Evolutionary conservation across 2,797 vertebrate species (phyloP).

Genomic region (Anas georgica): DNA sequence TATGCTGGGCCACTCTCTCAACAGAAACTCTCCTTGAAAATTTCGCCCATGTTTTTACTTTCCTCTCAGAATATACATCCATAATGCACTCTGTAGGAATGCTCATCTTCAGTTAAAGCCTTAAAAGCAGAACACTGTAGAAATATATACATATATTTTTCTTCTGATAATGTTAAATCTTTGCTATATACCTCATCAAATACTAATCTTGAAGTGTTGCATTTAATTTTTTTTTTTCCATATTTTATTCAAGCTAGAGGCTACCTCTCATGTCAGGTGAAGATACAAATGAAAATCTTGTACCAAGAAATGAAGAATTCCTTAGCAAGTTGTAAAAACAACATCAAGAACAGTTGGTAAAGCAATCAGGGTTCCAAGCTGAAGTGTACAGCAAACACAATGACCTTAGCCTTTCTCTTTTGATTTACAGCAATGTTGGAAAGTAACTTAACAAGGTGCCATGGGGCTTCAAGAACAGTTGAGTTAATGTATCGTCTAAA

Average conservation of each 20-base stretch:
- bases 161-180: not conserved
- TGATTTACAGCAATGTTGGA: slow-evolving; percentile 75
- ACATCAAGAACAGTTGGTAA: slow-evolving; percentile 80
- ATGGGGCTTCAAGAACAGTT: slow-evolving; percentile 56
- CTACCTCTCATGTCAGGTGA: slow-evolving; percentile 16
- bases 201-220: not conserved
- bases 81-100: not conserved
- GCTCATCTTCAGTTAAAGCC: not conserved
- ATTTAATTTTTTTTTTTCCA: not conserved
- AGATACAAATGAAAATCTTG: not conserved
- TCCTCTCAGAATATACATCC: not conserved
- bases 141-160: not conserved
- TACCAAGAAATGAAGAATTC: slow-evolving; percentile 34
- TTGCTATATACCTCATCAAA: not conserved
- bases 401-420: slow-evolving; percentile 63
- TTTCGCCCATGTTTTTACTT: slow-evolving; percentile 7
- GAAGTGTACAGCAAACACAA: slow-evolving; percentile 61
- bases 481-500: slow-evolving; percentile 71
- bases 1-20: not conserved
- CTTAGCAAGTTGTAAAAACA: slow-evolving; percentile 60
- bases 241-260: not conserved
- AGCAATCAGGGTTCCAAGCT: slow-evolving; percentile 71
- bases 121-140: not conserved
- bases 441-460: slow-evolving; percentile 74
- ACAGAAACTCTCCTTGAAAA: not conserved